Evolutionary conservation across 2,888 invertebrate genomes (phyloP), one percentile per base, ranked within the genome.

Genomic region (Hypolimnas misippus): DNA sequence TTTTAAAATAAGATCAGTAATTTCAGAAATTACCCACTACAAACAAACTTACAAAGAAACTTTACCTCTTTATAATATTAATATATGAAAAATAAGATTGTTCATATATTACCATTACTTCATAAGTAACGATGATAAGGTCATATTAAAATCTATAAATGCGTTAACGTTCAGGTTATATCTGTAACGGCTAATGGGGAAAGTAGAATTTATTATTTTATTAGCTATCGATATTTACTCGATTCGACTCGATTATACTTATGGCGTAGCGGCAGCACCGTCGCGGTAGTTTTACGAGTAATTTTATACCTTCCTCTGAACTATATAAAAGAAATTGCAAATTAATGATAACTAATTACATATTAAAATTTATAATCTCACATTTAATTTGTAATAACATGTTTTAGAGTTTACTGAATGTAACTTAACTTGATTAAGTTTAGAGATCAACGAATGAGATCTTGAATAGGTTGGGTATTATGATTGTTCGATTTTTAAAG

Each of bases 141-240:
- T 72, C 70, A 63, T 52, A 58, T 44, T 65, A 61, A 52, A 70
- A 67, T 61, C 65, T 68, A 65, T 67, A 61, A 57, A 65, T 54
- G 63, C 57, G 65, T 64, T 65, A 63, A 66, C 56, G 55, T 62
- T 60, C 63, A 67, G 56, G 58, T 65, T 58, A 52, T 63, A 61
- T 62, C 61, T 66, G 65, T 68, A 64, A 67, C 67, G 63, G 65
- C 67, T 69, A 68, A 71, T 63, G 68, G 74, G 68, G 73, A 76
- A 76, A 75, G 74, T 67, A 57, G 71, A 69, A 65, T 70, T 81
- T 77, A 79, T 72, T 73, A 75, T 79, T 82, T 82, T 81, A 81
- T 76, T 73, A 73, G 65, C 77, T 69, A 76, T 76, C 72, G 74
- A 59, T 66, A 72, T 66, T 65, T 51, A 59, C 40, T 52, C 33